phyloP scores from a whole-genome alignment of 2,888 invertebrate genomes.

The Siphlonurus alternatus region DNA sequence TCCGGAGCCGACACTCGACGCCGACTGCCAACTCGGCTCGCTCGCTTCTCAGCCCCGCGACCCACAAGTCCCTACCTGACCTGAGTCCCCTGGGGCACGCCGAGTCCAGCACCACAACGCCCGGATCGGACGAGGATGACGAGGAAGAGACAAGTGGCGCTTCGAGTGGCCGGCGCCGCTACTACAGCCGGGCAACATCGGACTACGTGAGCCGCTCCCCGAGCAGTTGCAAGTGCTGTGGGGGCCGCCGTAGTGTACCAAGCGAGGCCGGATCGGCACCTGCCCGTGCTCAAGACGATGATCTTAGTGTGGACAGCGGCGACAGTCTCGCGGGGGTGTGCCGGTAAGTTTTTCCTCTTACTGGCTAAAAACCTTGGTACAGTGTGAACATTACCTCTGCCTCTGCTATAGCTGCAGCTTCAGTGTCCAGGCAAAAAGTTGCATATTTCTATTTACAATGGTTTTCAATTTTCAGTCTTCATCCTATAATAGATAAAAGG shows the following conservation, averaged over 20 bases:
- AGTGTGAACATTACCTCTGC: too few relatives aligned
- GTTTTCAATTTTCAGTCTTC: too few relatives aligned
- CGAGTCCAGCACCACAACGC: background rate
- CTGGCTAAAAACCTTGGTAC: too few relatives aligned
- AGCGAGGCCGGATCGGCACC: conserved; percentile 4
- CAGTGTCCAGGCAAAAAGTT: too few relatives aligned
- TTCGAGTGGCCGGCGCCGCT: background rate
- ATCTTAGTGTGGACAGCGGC: conserved; percentile 11
- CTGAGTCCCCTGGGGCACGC: conserved; percentile 34
- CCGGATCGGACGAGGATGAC: background rate
- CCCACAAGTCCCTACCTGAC: conserved; percentile 69
- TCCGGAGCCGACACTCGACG: conserved; percentile 11
- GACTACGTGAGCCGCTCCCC: conserved; percentile 18
- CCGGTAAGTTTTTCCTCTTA: too few relatives aligned
- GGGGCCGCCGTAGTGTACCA: background rate
- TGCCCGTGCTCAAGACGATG: conserved; percentile 13
- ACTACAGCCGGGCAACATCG: conserved; percentile 14
- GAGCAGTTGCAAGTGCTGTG: conserved; percentile 13
- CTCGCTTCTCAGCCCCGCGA: background rate
- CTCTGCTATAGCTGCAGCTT: too few relatives aligned
- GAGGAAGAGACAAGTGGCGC: background rate
- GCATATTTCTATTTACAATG: too few relatives aligned
- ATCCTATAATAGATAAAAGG: too few relatives aligned
- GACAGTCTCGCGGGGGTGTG: conserved; percentile 9
- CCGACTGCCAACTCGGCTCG: conserved; percentile 11